phyloP scores from a whole-genome alignment of 1,140 invertebrate genomes.

The Dreissena polymorpha region DNA sequence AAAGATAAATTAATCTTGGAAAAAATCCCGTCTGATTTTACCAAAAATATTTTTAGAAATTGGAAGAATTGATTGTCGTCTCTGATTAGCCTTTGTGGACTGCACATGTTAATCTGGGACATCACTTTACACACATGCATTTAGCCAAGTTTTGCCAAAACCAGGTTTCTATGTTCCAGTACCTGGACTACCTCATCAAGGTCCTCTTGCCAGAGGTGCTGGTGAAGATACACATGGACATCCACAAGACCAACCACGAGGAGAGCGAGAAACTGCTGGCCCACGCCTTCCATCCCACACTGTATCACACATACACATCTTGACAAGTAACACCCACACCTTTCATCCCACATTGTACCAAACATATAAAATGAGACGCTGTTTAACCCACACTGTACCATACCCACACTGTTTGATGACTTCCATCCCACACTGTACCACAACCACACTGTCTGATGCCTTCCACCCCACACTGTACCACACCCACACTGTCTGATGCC shows the following conservation, averaged over 20 bases:
- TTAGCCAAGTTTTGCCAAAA: no score
- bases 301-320: neutral
- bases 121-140: no score
- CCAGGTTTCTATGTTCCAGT: constrained; percentile 41
- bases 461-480: neutral
- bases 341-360: neutral
- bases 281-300: neutral
- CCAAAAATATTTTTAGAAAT: no score
- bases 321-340: neutral
- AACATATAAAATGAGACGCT: neutral
- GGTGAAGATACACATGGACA: constrained; percentile 60
- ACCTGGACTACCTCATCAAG: constrained; percentile 61
- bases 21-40: no score
- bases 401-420: neutral
- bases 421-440: neutral
- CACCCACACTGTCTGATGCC: neutral
- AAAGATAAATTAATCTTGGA: no score
- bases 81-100: no score
- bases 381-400: neutral
- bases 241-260: constrained; percentile 31
- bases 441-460: neutral
- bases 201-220: constrained; percentile 60
- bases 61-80: no score
- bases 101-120: no score
- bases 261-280: constrained; percentile 40